Evolutionary conservation across 2,888 invertebrate genomes (phyloP).

Genomic region (Drosophila fungiperda): DNA sequence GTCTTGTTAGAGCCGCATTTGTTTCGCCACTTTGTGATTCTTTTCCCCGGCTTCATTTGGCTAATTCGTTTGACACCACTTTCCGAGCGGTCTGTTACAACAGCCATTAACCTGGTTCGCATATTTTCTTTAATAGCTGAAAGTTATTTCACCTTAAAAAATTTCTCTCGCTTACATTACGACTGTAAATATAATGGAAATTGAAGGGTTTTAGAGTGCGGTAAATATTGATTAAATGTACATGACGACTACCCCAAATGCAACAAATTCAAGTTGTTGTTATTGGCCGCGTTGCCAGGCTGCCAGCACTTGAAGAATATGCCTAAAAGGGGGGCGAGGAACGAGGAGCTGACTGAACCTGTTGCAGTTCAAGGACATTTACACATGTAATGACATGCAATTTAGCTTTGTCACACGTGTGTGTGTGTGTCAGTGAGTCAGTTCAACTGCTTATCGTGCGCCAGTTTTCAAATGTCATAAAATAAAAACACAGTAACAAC

Average conservation of each 20-base stretch:
- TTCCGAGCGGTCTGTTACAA: slow-evolving; percentile 1
- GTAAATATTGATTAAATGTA: slow-evolving; percentile 35
- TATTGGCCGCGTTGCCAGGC: slow-evolving; percentile 30
- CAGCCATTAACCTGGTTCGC: slow-evolving; percentile 3
- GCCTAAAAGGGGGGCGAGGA: not conserved
- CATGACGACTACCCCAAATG: not conserved
- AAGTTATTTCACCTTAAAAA: not conserved
- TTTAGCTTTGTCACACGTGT: slow-evolving; percentile 2
- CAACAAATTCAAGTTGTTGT: not conserved
- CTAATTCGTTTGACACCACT: slow-evolving; percentile 2
- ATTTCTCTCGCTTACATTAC: not conserved
- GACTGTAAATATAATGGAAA: not conserved
- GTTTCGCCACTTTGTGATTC: not conserved
- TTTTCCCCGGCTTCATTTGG: slow-evolving; percentile 5
- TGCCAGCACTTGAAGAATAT: slow-evolving; percentile 12
- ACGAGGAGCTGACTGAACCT: slow-evolving; percentile 32
- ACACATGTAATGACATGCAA: slow-evolving; percentile 28
- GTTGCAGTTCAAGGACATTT: slow-evolving; percentile 54
- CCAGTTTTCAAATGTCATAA: slow-evolving; percentile 45
- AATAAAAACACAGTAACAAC: slow-evolving; percentile 9
- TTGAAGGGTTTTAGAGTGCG: slow-evolving; percentile 21
- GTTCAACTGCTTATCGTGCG: slow-evolving; percentile 39
- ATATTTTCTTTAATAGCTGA: slow-evolving; percentile 1
- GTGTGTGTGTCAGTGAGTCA: slow-evolving; percentile 35
- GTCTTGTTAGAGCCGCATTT: not conserved